Evolutionary conservation across 2,888 invertebrate genomes (phyloP).

Genomic region (Epistrophella euchroma): DNA sequence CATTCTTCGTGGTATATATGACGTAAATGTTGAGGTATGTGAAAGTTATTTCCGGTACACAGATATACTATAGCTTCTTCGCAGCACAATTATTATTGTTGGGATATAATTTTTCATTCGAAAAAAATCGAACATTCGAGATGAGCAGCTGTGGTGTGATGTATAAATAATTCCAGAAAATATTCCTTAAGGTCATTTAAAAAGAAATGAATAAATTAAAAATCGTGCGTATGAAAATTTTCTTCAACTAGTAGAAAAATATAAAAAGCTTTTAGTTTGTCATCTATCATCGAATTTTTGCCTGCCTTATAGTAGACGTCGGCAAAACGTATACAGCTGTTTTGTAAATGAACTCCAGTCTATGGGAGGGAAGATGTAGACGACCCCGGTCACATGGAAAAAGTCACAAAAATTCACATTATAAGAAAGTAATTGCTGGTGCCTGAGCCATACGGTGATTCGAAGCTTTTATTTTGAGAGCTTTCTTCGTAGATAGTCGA

Average conservation of each 20-base stretch:
- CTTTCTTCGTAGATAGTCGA: conserved; percentile 37
- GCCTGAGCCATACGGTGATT: conserved; percentile 22
- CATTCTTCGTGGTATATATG: conserved; percentile 62
- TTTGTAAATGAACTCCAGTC: conserved; percentile 67
- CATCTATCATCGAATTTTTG: conserved; percentile 36
- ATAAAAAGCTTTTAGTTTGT: conserved; percentile 34
- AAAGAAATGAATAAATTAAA: conserved; percentile 11
- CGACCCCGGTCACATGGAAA: conserved; percentile 74
- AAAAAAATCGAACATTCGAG: conserved; percentile 28
- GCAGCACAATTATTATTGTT: conserved; percentile 45
- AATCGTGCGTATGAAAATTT: conserved; percentile 37
- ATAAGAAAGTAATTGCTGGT: conserved; percentile 36
- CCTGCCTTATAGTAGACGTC: conserved; percentile 11
- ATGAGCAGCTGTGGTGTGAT: conserved; percentile 37
- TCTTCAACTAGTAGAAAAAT: conserved; percentile 8
- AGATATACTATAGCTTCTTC: conserved; percentile 54
- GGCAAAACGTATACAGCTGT: conserved; percentile 61
- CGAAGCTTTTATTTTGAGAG: conserved; percentile 13
- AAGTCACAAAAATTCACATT: conserved; percentile 40
- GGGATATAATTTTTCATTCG: conserved; percentile 46
- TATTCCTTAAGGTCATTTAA: conserved; percentile 50
- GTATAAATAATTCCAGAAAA: conserved; percentile 48
- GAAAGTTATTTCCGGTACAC: conserved; percentile 76
- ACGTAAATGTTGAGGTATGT: conserved; percentile 76
- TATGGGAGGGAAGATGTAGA: conserved; percentile 67